Evolutionary conservation across 1,140 invertebrate genomes (phyloP), one percentile per base, ranked within the genome.

Genomic region (Nasonia vitripennis): DNA sequence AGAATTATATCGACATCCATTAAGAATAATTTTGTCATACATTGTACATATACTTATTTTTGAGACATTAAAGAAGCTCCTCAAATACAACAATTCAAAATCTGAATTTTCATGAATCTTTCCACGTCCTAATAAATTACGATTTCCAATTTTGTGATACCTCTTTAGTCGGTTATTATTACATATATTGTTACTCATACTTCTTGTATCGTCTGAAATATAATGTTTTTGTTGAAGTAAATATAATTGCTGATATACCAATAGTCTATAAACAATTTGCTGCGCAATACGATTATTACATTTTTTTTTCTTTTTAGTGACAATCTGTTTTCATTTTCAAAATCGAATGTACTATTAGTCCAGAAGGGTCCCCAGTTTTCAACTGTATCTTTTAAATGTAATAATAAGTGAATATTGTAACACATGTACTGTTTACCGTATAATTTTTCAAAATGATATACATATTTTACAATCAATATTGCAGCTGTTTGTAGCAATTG

Each of bases 301-400:
- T 81, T 68, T 81, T 68, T 51, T 81, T 55, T 7, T 78, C 23
- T 81, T 78, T 70, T 48, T 20, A 87, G 12, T 48, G 84, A 70
- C 5, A 23, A 0, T 12, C 75, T 83, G 74, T 87, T 87, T n/a
- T 74, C 70, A 51, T 82, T 85, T 81, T 87, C 86, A 77, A 87
- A 87, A n/a, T 80, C 12, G 78, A 86, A 86, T 0, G 85, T 79
- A 68, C 71, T 84, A 34, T 81, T 80, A 67, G 68, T 4, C n/a
- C 37, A 62, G 23, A 83, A 70, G 1, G 86, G 84, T 0, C 86
- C 86, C 67, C 77, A 86, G 45, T 87, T 77, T 31, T 41, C 20
- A 27, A 87, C 85, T n/a, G n/a, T n/a, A n/a, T n/a, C 23, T 27
- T 27, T 27, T 27, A 27, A 27, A 27, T 27, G 23, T 27, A 27